Evolutionary conservation across 2,113 vertebrate genomes (phyloP).

Genomic region (Nettapus auritus): DNA sequence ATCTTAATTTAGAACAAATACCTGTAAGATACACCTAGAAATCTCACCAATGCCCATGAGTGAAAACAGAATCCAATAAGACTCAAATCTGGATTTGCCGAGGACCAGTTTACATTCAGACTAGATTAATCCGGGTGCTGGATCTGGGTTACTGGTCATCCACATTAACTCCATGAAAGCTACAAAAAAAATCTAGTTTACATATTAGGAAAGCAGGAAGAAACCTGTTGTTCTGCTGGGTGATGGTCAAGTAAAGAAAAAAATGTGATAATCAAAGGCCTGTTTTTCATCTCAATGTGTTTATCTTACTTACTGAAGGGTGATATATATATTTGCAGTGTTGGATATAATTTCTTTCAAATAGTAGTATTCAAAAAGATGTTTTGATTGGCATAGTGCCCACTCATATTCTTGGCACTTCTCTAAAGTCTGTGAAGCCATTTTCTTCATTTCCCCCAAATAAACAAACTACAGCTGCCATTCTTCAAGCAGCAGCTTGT

Average conservation of each 20-base stretch:
- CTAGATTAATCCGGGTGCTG: not conserved
- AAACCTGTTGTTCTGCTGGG: not conserved
- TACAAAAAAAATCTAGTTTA: not conserved
- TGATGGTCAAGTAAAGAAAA: not conserved
- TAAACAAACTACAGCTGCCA: not conserved
- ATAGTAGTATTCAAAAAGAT: not conserved
- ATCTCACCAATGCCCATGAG: not conserved
- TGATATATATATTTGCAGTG: not conserved
- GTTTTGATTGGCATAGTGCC: not conserved
- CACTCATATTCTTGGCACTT: not conserved
- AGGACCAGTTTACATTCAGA: not conserved
- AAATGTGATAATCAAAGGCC: not conserved
- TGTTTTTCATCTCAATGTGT: accelerated
- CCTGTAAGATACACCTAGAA: not conserved
- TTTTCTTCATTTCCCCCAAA: not conserved
- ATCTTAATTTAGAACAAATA: not conserved
- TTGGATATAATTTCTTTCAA: not conserved
- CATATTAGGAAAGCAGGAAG: not conserved
- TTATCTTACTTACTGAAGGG: not conserved
- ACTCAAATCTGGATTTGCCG: not conserved
- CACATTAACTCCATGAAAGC: not conserved
- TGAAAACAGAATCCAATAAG: not conserved
- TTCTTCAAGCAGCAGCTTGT: not conserved
- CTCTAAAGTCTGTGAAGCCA: not conserved
- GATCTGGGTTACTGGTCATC: not conserved